These are phyloP conservation scores for Colostygia pectinataria DNA, from an alignment of 2,888 invertebrate species.

Conservation along the genomic window DNA sequence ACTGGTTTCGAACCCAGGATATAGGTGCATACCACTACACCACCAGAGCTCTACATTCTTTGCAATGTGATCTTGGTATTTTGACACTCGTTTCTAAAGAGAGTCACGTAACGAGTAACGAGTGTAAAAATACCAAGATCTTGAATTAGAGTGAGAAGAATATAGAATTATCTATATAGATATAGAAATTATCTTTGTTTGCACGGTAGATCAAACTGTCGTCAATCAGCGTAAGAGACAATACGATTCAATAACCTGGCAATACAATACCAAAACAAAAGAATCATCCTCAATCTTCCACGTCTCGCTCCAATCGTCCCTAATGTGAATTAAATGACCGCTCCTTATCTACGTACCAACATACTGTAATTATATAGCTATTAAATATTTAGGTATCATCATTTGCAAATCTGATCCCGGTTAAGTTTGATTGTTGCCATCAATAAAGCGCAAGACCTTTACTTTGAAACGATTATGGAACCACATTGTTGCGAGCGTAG, in stretches of 20 bases:
- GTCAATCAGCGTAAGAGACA: neutral
- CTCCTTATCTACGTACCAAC: constrained; percentile 47
- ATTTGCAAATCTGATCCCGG: constrained; percentile 39
- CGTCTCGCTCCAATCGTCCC: constrained; percentile 46
- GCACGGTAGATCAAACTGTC: neutral
- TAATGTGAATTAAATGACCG: constrained; percentile 72
- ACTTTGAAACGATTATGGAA: neutral
- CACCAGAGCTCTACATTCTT: too few species aligned
- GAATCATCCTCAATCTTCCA: constrained; percentile 58
- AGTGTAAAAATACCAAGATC: too few species aligned
- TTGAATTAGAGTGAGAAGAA: too few species aligned
- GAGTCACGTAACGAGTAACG: too few species aligned
- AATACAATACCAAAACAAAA: constrained; percentile 64
- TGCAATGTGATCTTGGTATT: too few species aligned
- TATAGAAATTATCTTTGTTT: neutral
- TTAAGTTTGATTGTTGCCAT: constrained; percentile 16
- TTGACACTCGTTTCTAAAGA: too few species aligned
- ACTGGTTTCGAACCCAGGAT: too few species aligned
- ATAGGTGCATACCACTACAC: too few species aligned
- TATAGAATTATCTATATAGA: too few species aligned
- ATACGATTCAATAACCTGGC: constrained; percentile 39
- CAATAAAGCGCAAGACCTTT: constrained; percentile 1
- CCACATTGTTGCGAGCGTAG: neutral
- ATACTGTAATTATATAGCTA: constrained; percentile 34
- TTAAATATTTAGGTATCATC: constrained; percentile 36